Conservation (phyloP, 2,888 invertebrate species). For the Beris morrisii region DNA sequence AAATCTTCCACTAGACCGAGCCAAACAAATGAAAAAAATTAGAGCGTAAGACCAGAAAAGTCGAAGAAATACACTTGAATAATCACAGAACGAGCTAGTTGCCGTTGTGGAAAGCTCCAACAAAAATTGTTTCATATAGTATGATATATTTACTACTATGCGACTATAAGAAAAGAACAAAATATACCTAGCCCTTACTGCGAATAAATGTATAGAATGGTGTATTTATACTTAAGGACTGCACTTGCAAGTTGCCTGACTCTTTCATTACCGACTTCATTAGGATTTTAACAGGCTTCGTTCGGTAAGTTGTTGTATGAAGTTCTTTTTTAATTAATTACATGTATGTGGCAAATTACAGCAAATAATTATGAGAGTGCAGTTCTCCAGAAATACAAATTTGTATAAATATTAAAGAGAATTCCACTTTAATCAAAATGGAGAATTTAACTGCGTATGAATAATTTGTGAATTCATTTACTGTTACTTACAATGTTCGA, state of each 20-base stretch:
- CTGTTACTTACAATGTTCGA: no score
- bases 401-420: conserved; percentile 24
- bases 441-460: conserved; percentile 21
- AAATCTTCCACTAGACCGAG: conserved; percentile 25
- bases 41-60: conserved; percentile 38
- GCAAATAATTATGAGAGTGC: conserved; percentile 42
- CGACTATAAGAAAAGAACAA: conserved; percentile 28
- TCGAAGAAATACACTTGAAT: conserved; percentile 37
- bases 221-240: conserved; percentile 30
- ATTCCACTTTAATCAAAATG: conserved; percentile 23
- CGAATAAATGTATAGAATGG: not conserved
- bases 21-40: conserved; percentile 33
- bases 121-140: conserved; percentile 30
- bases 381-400: conserved; percentile 25
- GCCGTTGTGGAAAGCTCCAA: conserved; percentile 29
- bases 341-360: conserved; percentile 45
- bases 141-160: conserved; percentile 24
- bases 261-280: conserved; percentile 39
- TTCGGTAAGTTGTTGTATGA: conserved; percentile 36
- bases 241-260: conserved; percentile 34
- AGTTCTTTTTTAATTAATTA: conserved; percentile 41
- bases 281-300: conserved; percentile 39
- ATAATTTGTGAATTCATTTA: conserved; percentile 17
- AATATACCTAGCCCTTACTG: conserved; percentile 12
- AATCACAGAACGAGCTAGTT: conserved; percentile 31